Conservation (phyloP, 2,113 vertebrate species). For the Athene noctua region DNA sequence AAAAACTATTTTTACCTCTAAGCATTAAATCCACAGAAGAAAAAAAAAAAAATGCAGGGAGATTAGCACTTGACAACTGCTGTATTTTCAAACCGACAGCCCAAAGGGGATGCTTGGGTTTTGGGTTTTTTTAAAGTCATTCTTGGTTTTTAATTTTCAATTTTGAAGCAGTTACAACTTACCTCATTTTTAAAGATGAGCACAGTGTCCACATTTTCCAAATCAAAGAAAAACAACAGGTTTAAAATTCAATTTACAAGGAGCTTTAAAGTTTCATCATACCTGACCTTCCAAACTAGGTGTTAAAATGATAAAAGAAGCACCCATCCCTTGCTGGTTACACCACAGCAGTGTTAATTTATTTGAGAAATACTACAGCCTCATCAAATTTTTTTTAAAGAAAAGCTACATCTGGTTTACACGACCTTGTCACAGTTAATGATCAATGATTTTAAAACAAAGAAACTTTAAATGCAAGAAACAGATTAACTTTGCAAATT, state of each 20-base stretch:
- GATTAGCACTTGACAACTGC: neutral
- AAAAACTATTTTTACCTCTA: neutral
- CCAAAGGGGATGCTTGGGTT: neutral
- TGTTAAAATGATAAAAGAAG: neutral
- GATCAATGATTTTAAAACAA: conserved; percentile 1
- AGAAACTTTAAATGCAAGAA: neutral
- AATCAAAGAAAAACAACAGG: neutral
- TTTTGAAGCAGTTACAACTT: neutral
- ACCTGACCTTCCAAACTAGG: neutral
- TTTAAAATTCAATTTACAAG: neutral
- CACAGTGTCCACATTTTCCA: neutral
- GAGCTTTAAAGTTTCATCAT: neutral
- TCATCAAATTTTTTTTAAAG: neutral
- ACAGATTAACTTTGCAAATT: neutral
- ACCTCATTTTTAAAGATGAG: neutral
- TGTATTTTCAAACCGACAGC: neutral
- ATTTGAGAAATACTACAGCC: neutral
- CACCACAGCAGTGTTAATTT: neutral
- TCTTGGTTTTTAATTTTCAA: neutral
- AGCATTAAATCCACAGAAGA: neutral
- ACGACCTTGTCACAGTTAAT: neutral
- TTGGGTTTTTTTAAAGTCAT: neutral
- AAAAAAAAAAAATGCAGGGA: neutral
- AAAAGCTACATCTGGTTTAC: conserved; percentile 23
- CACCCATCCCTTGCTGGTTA: neutral